Evolutionary conservation across 2,113 vertebrate species (phyloP).

Genomic region (Xenus cinereus): DNA sequence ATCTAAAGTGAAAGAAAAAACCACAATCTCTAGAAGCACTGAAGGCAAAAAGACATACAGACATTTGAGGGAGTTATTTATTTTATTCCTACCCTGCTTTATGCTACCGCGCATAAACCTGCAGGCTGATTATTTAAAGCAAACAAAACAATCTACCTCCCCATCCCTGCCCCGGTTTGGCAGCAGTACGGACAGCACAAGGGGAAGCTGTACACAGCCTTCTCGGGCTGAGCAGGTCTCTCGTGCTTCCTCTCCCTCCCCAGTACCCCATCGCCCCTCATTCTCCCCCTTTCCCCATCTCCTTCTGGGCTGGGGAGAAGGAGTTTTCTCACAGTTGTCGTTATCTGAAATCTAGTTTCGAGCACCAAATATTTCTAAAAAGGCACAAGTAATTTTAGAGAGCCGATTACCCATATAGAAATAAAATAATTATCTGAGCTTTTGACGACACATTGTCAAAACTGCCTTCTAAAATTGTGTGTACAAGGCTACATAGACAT

Average conservation of each 20-base stretch:
- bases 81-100: neutral
- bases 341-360: constrained; percentile 10
- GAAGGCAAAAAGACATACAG: neutral
- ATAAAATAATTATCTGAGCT: neutral
- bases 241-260: neutral
- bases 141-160: neutral
- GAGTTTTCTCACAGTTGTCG: neutral
- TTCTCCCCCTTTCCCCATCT: neutral
- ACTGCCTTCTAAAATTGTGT: neutral
- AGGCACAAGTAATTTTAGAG: neutral
- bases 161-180: neutral
- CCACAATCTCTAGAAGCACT: accelerated
- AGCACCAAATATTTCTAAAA: neutral
- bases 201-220: neutral
- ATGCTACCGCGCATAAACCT: neutral
- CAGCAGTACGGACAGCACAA: neutral
- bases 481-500: neutral
- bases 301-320: neutral
- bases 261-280: neutral
- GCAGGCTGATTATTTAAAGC: neutral
- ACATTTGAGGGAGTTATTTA: neutral
- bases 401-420: neutral
- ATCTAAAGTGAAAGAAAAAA: neutral
- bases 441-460: neutral
- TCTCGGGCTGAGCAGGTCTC: neutral